A percentile compares a stretch with the other conserved stretches of the same genome.
phyloP scores from a whole-genome alignment of 2,888 invertebrate genomes.

The Himalopsyche anomala region DNA sequence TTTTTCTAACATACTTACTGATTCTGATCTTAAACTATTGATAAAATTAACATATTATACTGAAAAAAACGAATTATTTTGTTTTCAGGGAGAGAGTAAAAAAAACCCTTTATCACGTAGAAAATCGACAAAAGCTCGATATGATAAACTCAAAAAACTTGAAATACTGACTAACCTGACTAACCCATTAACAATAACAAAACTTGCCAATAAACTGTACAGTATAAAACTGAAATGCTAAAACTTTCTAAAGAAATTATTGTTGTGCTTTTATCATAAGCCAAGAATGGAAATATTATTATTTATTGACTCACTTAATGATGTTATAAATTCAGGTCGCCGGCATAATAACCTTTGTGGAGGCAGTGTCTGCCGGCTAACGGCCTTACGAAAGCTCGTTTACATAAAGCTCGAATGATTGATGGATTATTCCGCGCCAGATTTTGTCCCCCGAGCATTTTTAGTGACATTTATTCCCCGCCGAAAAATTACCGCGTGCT shows the following conservation, averaged over 20 bases:
- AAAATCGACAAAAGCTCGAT: too few relatives aligned
- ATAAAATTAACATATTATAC: too few relatives aligned
- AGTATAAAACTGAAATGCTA: too few relatives aligned
- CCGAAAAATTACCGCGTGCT: constrained; percentile 35
- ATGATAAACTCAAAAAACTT: too few relatives aligned
- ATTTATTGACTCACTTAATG: constrained; percentile 39
- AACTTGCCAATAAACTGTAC: too few relatives aligned
- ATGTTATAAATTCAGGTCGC: constrained; percentile 39
- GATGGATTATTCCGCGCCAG: constrained; percentile 53
- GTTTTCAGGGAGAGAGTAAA: too few relatives aligned
- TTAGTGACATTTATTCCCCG: constrained; percentile 59
- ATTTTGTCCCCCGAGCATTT: constrained; percentile 46
- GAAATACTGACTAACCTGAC: too few relatives aligned
- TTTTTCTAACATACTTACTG: too few relatives aligned
- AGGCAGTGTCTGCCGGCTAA: constrained; percentile 41
- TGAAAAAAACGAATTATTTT: too few relatives aligned
- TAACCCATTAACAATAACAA: too few relatives aligned
- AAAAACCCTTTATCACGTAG: too few relatives aligned
- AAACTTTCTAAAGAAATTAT: neutral
- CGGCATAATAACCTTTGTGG: constrained; percentile 38
- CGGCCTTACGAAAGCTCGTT: constrained; percentile 55
- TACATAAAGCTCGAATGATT: constrained; percentile 59
- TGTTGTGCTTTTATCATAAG: neutral
- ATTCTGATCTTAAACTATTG: too few relatives aligned
- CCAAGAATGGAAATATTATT: constrained; percentile 3